phyloP scores from a whole-genome alignment of 2,888 invertebrate genomes.

The Lasius platythorax region DNA sequence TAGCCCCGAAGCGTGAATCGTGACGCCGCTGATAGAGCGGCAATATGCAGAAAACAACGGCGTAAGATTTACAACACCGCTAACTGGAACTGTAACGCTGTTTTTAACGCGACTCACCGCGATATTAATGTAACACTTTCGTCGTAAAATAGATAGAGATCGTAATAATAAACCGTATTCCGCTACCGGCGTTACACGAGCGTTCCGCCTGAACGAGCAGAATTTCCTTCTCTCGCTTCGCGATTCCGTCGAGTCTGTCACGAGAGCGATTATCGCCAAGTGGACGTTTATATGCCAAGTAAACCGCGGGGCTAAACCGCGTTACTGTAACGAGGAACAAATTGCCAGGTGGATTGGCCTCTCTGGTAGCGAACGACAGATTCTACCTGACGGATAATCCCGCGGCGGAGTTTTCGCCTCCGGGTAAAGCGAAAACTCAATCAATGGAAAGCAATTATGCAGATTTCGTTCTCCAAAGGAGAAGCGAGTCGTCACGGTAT shows the following conservation, averaged over 20 bases:
- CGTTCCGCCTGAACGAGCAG: conserved; percentile 67
- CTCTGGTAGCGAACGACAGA: background rate
- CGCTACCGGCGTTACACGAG: conserved; percentile 71
- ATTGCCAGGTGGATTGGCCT: conserved; percentile 1
- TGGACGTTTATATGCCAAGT: background rate
- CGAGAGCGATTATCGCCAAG: background rate
- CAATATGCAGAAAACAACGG: background rate
- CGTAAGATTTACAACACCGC: conserved; percentile 38
- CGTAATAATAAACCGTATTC: conserved; percentile 62
- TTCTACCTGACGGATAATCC: conserved; percentile 5
- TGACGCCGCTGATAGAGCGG: background rate
- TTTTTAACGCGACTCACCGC: conserved; percentile 36
- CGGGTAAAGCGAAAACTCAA: conserved; percentile 30
- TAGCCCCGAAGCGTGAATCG: background rate
- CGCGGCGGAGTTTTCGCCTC: background rate
- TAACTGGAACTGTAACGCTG: background rate
- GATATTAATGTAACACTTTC: conserved; percentile 60
- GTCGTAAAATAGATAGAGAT: conserved; percentile 57
- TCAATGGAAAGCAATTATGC: conserved; percentile 62
- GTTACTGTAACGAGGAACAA: background rate
- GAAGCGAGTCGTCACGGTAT: conserved; percentile 8
- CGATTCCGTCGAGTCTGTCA: conserved; percentile 27
- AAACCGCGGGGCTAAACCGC: background rate
- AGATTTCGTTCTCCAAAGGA: conserved; percentile 44
- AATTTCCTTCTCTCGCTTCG: conserved; percentile 56